These are phyloP conservation scores for Resseliella maxima DNA, from an alignment of 2,888 invertebrate genomes.

Conservation along the genomic window DNA sequence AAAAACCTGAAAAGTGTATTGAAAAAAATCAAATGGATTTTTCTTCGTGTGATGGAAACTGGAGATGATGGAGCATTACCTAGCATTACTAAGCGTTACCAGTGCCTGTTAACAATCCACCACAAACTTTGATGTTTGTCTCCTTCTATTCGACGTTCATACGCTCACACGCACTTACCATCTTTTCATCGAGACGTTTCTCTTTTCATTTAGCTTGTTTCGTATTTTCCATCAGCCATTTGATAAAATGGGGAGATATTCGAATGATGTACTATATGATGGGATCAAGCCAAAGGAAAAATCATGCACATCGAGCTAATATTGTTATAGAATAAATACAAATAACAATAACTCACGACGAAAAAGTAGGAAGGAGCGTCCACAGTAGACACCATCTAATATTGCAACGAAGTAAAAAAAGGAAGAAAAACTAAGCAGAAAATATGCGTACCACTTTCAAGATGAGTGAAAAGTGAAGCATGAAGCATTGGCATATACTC, in stretches of 20 bases:
- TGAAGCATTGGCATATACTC: slow-evolving; percentile 41
- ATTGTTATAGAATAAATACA: slow-evolving; percentile 51
- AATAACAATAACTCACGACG: slow-evolving; percentile 53
- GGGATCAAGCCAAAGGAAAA: slow-evolving; percentile 32
- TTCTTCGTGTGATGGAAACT: slow-evolving; percentile 8
- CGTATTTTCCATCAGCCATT: slow-evolving; percentile 52
- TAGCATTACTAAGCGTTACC: neutral
- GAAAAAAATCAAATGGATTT: neutral
- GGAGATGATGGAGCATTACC: slow-evolving; percentile 34
- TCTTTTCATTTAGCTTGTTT: slow-evolving; percentile 19
- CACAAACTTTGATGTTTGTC: slow-evolving; percentile 48
- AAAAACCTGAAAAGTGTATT: neutral
- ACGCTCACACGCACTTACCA: neutral
- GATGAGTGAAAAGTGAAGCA: slow-evolving; percentile 45
- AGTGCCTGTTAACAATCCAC: slow-evolving; percentile 14
- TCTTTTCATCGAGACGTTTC: neutral
- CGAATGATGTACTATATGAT: slow-evolving; percentile 55
- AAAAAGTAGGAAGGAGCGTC: neutral
- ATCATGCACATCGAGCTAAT: slow-evolving; percentile 36
- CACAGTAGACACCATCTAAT: neutral
- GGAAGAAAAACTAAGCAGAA: neutral
- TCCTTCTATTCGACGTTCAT: neutral
- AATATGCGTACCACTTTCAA: neutral
- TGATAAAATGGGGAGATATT: slow-evolving; percentile 55
- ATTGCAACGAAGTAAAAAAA: neutral